Evolutionary conservation across 2,113 vertebrate genomes (phyloP).

Genomic region (Hypanus sabinus): DNA sequence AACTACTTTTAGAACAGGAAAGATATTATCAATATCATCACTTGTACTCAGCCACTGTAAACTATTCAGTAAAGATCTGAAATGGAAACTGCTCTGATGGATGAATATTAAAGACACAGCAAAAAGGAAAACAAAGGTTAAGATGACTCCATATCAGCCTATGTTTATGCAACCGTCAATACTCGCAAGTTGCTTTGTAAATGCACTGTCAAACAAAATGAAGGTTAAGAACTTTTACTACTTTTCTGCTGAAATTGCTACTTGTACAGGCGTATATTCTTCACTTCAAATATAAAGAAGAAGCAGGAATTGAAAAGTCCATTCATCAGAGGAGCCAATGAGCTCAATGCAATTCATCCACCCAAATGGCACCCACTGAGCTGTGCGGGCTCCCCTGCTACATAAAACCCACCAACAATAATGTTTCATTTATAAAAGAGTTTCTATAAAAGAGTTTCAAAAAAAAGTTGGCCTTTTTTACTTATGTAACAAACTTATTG

Average conservation of each 20-base stretch:
- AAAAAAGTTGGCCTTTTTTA: not conserved
- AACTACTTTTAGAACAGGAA: not conserved
- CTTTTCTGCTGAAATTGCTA: not conserved
- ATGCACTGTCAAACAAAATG: too few species aligned
- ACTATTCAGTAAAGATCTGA: not conserved
- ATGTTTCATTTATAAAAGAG: not conserved
- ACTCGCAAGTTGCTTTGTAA: too few species aligned
- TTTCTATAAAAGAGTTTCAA: not conserved
- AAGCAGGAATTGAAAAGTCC: not conserved
- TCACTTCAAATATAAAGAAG: not conserved
- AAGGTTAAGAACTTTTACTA: not conserved
- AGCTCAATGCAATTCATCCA: not conserved
- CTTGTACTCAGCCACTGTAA: not conserved
- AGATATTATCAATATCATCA: not conserved
- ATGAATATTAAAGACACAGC: not conserved
- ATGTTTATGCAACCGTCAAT: too few species aligned
- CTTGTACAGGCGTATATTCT: not conserved
- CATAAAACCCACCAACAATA: not conserved
- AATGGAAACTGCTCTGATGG: not conserved
- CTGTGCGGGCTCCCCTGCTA: not conserved
- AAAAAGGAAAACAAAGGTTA: not conserved
- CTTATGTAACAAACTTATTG: not conserved
- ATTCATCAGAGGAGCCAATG: not conserved
- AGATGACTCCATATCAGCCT: not conserved
- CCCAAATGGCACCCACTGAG: not conserved